Conservation (phyloP, 35 echinoderm and acorn worm genomes). For the Stichopus chloronotus region DNA sequence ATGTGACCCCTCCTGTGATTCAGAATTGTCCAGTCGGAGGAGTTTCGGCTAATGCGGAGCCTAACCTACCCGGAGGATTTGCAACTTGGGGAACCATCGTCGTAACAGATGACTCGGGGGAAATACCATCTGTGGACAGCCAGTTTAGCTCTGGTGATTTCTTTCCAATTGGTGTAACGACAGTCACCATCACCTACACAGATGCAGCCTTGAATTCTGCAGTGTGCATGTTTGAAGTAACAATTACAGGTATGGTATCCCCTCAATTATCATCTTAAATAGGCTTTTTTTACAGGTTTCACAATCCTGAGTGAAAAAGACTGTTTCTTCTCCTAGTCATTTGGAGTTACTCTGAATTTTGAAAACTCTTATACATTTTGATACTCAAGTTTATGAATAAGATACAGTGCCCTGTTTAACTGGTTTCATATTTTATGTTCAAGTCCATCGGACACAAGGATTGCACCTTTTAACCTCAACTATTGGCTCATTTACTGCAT, state of each 20-base stretch:
- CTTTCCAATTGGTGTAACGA: conserved; percentile 62
- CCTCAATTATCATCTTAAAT: too few relatives aligned
- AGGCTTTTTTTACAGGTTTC: too few relatives aligned
- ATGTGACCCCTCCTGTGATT: not conserved
- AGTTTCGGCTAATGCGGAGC: not conserved
- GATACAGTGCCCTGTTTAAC: too few relatives aligned
- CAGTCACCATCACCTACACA: conserved; percentile 63
- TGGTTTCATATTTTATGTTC: too few relatives aligned
- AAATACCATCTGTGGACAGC: conserved; percentile 32
- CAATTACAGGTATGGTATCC: conserved; percentile 13
- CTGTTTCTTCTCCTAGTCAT: too few relatives aligned
- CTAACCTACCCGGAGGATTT: not conserved
- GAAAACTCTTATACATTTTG: too few relatives aligned
- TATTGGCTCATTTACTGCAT: too few relatives aligned
- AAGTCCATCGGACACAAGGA: too few relatives aligned
- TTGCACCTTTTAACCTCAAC: too few relatives aligned
- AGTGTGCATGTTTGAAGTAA: conserved; percentile 61
- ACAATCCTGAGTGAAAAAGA: too few relatives aligned
- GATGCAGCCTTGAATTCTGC: conserved; percentile 58
- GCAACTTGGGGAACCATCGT: conserved; percentile 60
- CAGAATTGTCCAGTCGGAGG: conserved; percentile 22
- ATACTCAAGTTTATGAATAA: too few relatives aligned
- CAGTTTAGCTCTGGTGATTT: conserved; percentile 65
- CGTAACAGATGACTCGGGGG: conserved; percentile 73
- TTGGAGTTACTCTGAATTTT: too few relatives aligned